These are phyloP conservation scores for Cladopsammia gracilis DNA, from an alignment of 64 coral and sea anemone species.

Conservation along the genomic window DNA sequence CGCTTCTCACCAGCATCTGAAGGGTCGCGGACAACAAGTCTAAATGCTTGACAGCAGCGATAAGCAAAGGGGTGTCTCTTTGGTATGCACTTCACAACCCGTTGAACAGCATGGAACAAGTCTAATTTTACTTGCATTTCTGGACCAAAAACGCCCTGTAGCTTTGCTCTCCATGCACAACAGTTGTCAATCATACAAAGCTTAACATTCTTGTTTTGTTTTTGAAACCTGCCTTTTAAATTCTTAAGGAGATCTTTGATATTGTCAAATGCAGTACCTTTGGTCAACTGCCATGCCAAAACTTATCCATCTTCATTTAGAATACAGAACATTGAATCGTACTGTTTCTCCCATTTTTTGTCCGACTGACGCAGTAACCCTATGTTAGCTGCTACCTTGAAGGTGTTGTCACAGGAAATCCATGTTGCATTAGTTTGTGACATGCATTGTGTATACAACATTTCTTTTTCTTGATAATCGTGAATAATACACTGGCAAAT, in stretches of 20 bases:
- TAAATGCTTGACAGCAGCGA: conserved; percentile 59
- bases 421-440: conserved; percentile 46
- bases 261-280: not conserved
- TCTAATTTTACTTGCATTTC: conserved; percentile 50
- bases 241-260: conserved; percentile 41
- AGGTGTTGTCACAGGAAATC: conserved; percentile 72
- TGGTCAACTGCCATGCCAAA: no score
- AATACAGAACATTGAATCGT: conserved; percentile 69
- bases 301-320: no score
- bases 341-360: conserved; percentile 68
- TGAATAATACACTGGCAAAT: not conserved
- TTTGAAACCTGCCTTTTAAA: conserved; percentile 18
- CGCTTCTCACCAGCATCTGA: conserved; percentile 58
- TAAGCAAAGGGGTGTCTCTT: conserved; percentile 63
- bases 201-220: conserved; percentile 44
- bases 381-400: conserved; percentile 72
- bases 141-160: conserved; percentile 36
- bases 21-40: conserved; percentile 29
- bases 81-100: conserved; percentile 38
- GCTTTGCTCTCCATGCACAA: conserved; percentile 48
- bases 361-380: conserved; percentile 49
- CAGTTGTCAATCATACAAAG: conserved; percentile 58
- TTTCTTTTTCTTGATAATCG: conserved; percentile 36
- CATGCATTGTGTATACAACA: conserved; percentile 33
- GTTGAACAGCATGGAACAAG: conserved; percentile 12